Base-by-base conservation (phyloP, 2,888 invertebrate genomes). In the Lysandra coridon region DNA sequence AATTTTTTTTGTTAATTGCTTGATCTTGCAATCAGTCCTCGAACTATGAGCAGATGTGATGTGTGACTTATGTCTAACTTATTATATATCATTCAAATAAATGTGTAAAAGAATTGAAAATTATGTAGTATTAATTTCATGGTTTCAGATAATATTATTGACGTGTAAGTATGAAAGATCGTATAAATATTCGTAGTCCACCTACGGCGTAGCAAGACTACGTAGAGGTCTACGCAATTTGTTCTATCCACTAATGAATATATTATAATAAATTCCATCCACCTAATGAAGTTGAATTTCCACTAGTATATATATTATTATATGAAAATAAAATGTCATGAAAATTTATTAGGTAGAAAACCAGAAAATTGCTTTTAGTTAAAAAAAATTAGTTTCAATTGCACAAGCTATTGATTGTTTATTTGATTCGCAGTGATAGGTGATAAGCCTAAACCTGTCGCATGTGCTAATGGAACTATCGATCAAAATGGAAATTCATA, bases 361-460 rank as follows among this genome's bases (percentile, higher is more conserved):
- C n/a, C 5, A 60, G n/a, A 6, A 60, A 60, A 60, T 14, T 2
- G n/a, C 60, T 60, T 60, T 60, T n/a, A 6, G 0, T 60, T 6
- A 5, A 23, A 23, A 10, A 5, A 23, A 23, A 10, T 7, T 30
- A 64, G 4, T 64, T 10, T 33, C 12, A 33, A n/a, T 30, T 69
- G 12, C 30, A 69, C 33, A 14, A 33, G 69, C 0, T 33, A 69
- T 33, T 69, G 69, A 33, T 33, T 64, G 30, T 30, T 30, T 69
- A 69, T 69, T 12, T 33, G 69, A 69, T 69, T 69, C 69, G 69
- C 33, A 69, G 69, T 69, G 33, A 69, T 33, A 69, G 33, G 69
- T 23, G 10, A 62, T 62, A n/a, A 62, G 62, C 23, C 4, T 3
- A 64, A 64, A 30, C 30, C 30, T 64, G 64, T 64, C 33, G 33